phyloP scores from a whole-genome alignment of 2,113 vertebrate genomes.

The Terrapene triunguis region DNA sequence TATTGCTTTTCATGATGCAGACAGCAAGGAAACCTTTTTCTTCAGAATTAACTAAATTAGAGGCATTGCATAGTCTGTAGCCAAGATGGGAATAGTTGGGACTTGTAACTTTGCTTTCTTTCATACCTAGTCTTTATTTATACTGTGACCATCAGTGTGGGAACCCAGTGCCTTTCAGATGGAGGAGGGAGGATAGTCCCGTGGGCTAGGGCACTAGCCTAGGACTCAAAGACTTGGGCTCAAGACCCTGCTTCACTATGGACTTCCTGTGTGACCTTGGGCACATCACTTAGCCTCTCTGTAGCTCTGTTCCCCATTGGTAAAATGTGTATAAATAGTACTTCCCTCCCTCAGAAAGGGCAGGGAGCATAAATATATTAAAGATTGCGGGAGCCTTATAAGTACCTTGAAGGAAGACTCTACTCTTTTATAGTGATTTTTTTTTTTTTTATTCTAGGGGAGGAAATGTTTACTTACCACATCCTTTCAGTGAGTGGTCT shows the following conservation, averaged over 20 bases:
- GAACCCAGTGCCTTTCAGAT: neutral
- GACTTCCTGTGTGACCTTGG: neutral
- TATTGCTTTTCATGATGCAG: neutral
- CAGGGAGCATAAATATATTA: neutral
- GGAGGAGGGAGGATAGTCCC: neutral
- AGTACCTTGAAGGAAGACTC: neutral
- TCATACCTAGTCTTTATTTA: neutral
- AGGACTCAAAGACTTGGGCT: neutral
- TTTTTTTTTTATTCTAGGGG: neutral
- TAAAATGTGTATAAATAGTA: neutral
- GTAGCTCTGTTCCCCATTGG: neutral
- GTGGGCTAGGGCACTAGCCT: neutral
- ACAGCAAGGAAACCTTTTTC: neutral
- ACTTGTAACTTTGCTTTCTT: neutral
- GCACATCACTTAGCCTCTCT: neutral
- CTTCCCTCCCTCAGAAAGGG: neutral
- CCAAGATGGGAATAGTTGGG: neutral
- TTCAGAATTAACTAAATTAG: neutral
- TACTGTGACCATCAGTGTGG: neutral
- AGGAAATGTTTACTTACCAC: neutral
- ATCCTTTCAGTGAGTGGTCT: neutral
- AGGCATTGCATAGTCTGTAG: neutral
- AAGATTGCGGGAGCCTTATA: neutral
- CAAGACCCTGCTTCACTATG: neutral
- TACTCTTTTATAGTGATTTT: neutral